Conservation (phyloP, 2,888 invertebrate species). For the Cantharis flavilabris region DNA sequence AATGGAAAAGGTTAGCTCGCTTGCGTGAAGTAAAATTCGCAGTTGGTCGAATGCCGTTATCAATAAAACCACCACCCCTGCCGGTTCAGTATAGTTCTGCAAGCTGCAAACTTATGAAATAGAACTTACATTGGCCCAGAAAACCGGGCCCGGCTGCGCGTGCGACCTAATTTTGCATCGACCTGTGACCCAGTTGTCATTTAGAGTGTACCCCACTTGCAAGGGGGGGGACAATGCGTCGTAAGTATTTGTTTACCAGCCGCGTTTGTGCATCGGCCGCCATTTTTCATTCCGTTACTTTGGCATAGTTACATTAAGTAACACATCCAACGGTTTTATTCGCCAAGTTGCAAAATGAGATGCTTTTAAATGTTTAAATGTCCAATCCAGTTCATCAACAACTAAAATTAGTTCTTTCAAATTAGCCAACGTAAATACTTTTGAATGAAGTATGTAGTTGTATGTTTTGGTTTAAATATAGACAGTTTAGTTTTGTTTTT, state of each 20-base stretch:
- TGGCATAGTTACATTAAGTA: slow-evolving; percentile 24
- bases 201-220: slow-evolving; percentile 28
- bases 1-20: neutral
- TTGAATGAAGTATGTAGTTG: neutral
- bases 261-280: slow-evolving; percentile 3
- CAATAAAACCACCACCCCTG: neutral
- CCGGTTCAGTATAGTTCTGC: slow-evolving; percentile 4
- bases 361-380: slow-evolving; percentile 4
- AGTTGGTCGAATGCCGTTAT: neutral
- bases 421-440: neutral
- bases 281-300: slow-evolving; percentile 20
- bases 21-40: neutral
- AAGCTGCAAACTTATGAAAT: slow-evolving; percentile 25
- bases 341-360: slow-evolving; percentile 1
- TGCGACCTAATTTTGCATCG: slow-evolving; percentile 38
- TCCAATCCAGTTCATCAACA: neutral
- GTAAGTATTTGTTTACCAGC: slow-evolving; percentile 19
- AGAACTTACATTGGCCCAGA: slow-evolving; percentile 36
- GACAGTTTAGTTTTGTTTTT: neutral
- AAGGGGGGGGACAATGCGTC: slow-evolving; percentile 13
- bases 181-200: slow-evolving; percentile 38
- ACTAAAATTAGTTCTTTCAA: neutral
- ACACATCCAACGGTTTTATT: slow-evolving; percentile 19
- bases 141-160: slow-evolving; percentile 37
- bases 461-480: neutral